Evolutionary conservation across 2,113 vertebrate species (phyloP).

Genomic region (Phrynocephalus versicolor): DNA sequence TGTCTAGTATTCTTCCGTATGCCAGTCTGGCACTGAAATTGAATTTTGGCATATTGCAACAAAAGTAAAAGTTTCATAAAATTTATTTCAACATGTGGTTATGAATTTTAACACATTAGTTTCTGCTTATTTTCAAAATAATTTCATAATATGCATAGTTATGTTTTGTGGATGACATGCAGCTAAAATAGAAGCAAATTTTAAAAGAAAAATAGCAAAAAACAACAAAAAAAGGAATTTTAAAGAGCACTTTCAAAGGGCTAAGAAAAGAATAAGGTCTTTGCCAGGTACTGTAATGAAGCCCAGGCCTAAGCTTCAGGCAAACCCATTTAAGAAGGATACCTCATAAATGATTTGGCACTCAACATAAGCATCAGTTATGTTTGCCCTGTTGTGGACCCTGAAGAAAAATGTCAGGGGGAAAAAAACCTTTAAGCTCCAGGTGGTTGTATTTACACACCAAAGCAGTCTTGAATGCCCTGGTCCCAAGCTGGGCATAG

Average conservation of each 20-base stretch:
- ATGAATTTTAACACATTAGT: neutral
- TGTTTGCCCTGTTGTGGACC: too few species aligned
- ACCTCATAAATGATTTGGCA: neutral
- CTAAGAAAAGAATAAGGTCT: neutral
- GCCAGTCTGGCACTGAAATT: neutral
- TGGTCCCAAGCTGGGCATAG: neutral
- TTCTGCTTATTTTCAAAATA: neutral
- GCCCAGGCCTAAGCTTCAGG: neutral
- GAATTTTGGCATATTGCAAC: neutral
- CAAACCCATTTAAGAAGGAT: neutral
- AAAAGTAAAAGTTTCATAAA: neutral
- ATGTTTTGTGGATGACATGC: neutral
- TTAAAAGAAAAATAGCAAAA: neutral
- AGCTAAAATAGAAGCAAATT: neutral
- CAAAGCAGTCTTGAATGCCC: neutral
- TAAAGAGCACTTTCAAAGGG: neutral
- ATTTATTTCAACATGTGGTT: neutral
- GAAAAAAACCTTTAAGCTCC: neutral
- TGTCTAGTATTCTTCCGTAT: neutral
- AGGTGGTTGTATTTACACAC: too few species aligned
- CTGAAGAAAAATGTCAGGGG: neutral
- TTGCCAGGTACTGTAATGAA: neutral
- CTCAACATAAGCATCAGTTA: neutral
- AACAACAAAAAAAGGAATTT: neutral
- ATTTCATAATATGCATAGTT: neutral